Percentiles rank a stretch among this genome's conserved stretches.
Conservation (phyloP, 2,888 invertebrate genomes). For the Ochropleura leucogaster region DNA sequence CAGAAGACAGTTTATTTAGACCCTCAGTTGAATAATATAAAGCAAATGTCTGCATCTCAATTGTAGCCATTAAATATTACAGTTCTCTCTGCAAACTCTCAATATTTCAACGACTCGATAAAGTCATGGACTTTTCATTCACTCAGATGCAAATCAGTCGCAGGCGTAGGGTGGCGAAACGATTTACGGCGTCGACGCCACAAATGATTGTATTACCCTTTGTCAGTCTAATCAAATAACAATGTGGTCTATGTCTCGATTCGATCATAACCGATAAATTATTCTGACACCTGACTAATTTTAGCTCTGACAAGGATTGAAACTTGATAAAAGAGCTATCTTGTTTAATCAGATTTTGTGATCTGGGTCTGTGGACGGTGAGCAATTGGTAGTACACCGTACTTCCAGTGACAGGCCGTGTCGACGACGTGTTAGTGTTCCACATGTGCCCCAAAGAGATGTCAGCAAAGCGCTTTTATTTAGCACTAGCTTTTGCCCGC, state of each 20-base stretch:
- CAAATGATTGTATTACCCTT: conserved; percentile 50
- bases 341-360: conserved; percentile 10
- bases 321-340: conserved; percentile 33
- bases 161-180: conserved; percentile 37
- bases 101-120: conserved; percentile 31
- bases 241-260: conserved; percentile 51
- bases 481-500: no score
- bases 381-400: no score
- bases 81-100: neutral
- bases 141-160: conserved; percentile 25
- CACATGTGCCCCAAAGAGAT: no score
- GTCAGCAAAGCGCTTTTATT: no score
- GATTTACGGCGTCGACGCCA: conserved; percentile 40
- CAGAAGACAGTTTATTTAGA: neutral
- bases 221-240: conserved; percentile 50
- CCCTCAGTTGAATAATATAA: neutral
- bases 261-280: conserved; percentile 60
- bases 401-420: no score
- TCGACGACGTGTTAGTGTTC: no score
- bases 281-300: conserved; percentile 53
- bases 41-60: neutral
- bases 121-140: conserved; percentile 30
- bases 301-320: conserved; percentile 32
- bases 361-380: no score
- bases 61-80: neutral